Conservation (phyloP, 2,113 vertebrate genomes). For the Dasyprocta punctata region DNA sequence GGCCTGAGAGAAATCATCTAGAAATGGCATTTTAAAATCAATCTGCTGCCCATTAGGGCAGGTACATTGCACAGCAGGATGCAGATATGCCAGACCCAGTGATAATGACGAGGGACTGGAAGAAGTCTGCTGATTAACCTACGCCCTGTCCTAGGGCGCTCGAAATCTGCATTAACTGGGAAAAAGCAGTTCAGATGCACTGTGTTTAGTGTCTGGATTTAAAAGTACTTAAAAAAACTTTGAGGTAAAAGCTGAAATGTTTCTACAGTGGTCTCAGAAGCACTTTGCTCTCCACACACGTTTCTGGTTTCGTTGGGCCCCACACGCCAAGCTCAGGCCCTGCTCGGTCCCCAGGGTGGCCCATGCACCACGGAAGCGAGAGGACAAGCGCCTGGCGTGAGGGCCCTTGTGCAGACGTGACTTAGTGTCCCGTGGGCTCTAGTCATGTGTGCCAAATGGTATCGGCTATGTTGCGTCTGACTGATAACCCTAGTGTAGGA, state of each 20-base stretch:
- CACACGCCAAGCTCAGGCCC: neutral
- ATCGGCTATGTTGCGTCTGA: neutral
- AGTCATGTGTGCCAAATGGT: neutral
- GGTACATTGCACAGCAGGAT: constrained; percentile 59
- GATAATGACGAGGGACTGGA: neutral
- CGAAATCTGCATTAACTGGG: neutral
- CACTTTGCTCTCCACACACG: neutral
- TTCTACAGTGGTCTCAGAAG: neutral
- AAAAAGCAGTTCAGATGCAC: neutral
- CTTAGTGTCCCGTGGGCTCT: neutral
- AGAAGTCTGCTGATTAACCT: neutral
- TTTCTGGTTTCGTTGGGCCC: neutral
- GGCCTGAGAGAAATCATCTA: constrained; percentile 60
- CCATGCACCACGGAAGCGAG: neutral
- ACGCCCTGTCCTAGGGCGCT: neutral
- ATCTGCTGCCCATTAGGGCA: constrained; percentile 38
- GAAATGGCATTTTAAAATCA: constrained; percentile 67
- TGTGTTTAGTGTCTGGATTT: neutral
- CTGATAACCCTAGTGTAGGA: neutral
- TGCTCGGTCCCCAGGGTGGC: neutral
- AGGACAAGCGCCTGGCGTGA: neutral
- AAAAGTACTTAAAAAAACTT: neutral
- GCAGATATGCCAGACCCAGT: neutral
- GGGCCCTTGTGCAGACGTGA: neutral
- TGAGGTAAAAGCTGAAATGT: neutral